A percentile compares a stretch with the other conserved stretches of the same genome.
phyloP scores from a whole-genome alignment of 2,888 invertebrate genomes.

The Latrodectus hesperus region DNA sequence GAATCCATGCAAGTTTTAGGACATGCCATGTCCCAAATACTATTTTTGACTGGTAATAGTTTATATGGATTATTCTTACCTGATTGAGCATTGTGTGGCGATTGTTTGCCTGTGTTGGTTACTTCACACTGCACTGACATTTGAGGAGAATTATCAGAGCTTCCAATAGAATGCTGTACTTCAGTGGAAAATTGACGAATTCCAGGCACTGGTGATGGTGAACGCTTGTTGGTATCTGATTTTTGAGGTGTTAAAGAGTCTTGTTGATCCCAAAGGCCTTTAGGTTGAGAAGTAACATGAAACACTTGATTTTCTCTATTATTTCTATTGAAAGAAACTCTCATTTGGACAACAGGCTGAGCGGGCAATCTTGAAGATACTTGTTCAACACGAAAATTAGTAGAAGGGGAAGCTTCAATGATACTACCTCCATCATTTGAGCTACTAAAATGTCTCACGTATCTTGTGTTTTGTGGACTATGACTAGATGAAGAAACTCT shows the following conservation, averaged over 20 bases:
- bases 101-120: conserved; percentile 33
- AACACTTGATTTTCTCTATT: conserved; percentile 54
- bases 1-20: conserved; percentile 61
- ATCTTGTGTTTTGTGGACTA: conserved; percentile 12
- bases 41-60: conserved; percentile 41
- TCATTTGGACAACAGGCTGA: conserved; percentile 67
- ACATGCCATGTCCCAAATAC: conserved; percentile 62
- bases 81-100: conserved; percentile 30
- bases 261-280: conserved; percentile 66
- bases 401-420: conserved; percentile 38
- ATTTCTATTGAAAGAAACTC: conserved; percentile 64
- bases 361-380: conserved; percentile 21
- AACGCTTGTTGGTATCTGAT: conserved; percentile 14
- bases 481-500: conserved; percentile 49
- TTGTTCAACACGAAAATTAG: conserved; percentile 35
- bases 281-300: conserved; percentile 42
- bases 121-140: conserved; percentile 53
- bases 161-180: conserved; percentile 52
- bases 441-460: conserved; percentile 55
- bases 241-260: conserved; percentile 18
- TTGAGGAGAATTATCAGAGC: conserved; percentile 19
- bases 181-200: conserved; percentile 66
- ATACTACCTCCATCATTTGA: conserved; percentile 40
- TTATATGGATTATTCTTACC: conserved; percentile 60
- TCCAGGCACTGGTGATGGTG: conserved; percentile 58